Conservation (phyloP, 1,140 invertebrate genomes). For the Hormaphis cornu region DNA sequence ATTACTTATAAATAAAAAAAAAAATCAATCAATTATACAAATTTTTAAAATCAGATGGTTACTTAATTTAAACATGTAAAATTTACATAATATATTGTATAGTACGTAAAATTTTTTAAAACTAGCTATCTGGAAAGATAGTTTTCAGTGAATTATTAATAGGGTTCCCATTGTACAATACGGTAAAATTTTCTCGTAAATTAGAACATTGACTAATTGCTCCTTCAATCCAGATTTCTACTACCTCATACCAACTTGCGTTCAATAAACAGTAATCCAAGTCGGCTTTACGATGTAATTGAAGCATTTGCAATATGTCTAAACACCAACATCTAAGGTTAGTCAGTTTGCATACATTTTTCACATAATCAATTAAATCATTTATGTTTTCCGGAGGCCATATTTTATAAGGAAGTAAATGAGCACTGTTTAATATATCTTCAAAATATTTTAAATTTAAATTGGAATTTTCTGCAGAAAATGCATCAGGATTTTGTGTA, state of each 20-base stretch:
- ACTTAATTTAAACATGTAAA: too few species aligned
- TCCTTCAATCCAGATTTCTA: conserved; percentile 17
- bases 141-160: background rate
- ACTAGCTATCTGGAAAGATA: background rate
- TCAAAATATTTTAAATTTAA: conserved; percentile 1
- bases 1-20: too few species aligned
- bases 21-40: too few species aligned
- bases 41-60: too few species aligned
- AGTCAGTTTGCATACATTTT: background rate
- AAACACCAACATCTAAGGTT: conserved; percentile 17
- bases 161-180: background rate
- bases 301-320: conserved; percentile 7
- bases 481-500: background rate
- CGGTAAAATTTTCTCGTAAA: background rate
- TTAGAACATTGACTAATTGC: background rate
- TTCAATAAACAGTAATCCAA: background rate
- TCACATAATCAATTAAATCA: conserved; percentile 6
- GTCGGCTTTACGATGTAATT: background rate
- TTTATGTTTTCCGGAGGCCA: background rate
- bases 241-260: background rate
- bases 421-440: background rate
- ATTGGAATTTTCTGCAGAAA: background rate
- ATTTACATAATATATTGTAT: too few species aligned
- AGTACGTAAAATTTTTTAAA: too few species aligned
- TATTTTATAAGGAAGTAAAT: background rate